Conservation (phyloP, 2,888 invertebrate genomes). For the Xanthia togata region DNA sequence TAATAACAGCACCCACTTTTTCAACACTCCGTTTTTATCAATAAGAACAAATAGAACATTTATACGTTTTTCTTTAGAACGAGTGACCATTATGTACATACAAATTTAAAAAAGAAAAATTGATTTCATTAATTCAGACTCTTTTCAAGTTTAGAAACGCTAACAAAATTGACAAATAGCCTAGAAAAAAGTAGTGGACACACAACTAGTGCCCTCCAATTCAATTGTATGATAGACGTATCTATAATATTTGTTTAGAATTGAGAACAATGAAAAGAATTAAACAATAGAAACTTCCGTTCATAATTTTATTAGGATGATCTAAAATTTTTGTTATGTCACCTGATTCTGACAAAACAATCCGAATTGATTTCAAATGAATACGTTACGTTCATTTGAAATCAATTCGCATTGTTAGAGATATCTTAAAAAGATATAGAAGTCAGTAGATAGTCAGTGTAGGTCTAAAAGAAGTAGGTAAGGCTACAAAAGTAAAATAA, state of each 20-base stretch:
- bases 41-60: not conserved
- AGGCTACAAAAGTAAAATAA: no score
- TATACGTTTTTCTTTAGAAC: not conserved
- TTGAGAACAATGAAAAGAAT: not conserved
- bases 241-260: not conserved
- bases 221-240: not conserved
- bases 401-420: no score
- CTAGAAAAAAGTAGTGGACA: not conserved
- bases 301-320: not conserved
- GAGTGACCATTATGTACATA: not conserved
- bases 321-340: not conserved
- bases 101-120: not conserved
- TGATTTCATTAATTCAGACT: not conserved
- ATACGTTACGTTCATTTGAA: no score
- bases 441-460: no score
- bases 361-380: not conserved
- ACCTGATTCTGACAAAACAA: not conserved
- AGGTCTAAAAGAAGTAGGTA: no score
- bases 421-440: not conserved
- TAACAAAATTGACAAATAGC: not conserved
- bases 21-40: not conserved
- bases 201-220: not conserved
- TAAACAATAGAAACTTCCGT: conserved; percentile 2
- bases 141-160: not conserved
- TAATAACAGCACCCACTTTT: not conserved